Base-by-base conservation (phyloP, 2,888 invertebrate genomes). In the Zaprionus obscuricornis region DNA sequence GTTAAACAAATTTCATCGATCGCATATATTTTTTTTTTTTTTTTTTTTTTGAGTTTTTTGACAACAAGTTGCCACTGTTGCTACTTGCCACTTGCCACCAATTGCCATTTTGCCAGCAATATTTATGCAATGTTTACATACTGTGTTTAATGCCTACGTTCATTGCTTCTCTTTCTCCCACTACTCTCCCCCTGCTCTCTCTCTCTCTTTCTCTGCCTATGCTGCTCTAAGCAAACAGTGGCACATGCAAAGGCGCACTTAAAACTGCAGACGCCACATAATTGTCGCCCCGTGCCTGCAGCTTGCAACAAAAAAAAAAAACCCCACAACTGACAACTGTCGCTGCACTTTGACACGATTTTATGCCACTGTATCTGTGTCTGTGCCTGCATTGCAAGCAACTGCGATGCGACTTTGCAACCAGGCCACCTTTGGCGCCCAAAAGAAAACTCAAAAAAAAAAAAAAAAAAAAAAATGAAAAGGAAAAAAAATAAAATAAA, bases 241-340 rank as follows among this genome's bases (percentile, higher is more conserved):
- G 13, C 67, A 72, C 81, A 81, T 81, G 81, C 84, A 68, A 81
- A 83, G 69, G 69, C 67, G 73, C 84, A 81, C 84, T 81, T 83
- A 81, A 72, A 83, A 79, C 59, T 83, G 74, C 79, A 79, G 78
- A 82, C 78, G 78, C 83, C 78, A 78, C 78, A 78, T 78, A 82
- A 82, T 78, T 82, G 78, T 78, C 51, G 70, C 63, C 66, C 50
- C 57, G 54, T 47, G 20, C 54, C 66, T 56, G 36, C 60, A 51
- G 59, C 56, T n/a, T 60, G 72, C 64, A 51, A 45, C 74, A 47
- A 40, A 7, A 7, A 22, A 11, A 1, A 13, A 17, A 3, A 20
- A 29, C 3, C 14, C 6, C 17, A 26, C 50, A 34, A 46, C 78
- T 75, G 81, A 76, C 76, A 81, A 77, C 76, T 81, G 81, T 76